Evolutionary conservation across 2,797 vertebrate species (phyloP).

Genomic region (Apodemus agrarius): DNA sequence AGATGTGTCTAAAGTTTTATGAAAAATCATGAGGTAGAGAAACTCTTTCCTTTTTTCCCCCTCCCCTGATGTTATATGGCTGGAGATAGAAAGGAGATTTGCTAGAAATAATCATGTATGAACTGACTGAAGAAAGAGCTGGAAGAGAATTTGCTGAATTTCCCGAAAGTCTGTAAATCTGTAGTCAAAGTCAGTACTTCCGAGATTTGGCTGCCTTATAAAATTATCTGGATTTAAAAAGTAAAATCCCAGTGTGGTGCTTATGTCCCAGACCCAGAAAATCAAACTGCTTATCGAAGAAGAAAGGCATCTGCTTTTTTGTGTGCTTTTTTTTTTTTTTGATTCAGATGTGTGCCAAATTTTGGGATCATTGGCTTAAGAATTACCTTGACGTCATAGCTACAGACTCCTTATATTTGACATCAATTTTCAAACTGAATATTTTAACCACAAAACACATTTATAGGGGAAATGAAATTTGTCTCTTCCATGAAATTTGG

Average conservation of each 20-base stretch:
- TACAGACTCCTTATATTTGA: not conserved
- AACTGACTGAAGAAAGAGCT: not conserved
- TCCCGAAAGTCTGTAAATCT: not conserved
- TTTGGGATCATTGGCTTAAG: not conserved
- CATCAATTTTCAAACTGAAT: conserved; percentile 24
- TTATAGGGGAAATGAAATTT: not conserved
- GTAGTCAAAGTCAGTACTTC: not conserved
- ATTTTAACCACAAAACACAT: not conserved
- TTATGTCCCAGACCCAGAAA: not conserved
- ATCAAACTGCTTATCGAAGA: not conserved
- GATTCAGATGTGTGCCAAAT: not conserved
- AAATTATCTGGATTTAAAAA: not conserved
- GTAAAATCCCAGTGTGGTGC: not conserved
- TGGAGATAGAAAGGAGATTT: conserved; percentile 47
- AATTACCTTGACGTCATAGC: not conserved
- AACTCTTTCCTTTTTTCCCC: conserved; percentile 56
- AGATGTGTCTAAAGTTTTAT: conserved; percentile 70
- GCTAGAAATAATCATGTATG: conserved; percentile 59
- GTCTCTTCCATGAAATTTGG: not conserved
- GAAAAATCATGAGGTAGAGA: conserved; percentile 62
- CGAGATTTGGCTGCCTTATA: not conserved
- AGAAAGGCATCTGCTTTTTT: not conserved
- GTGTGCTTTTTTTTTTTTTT: not conserved
- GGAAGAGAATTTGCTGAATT: not conserved
- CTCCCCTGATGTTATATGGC: not conserved